phyloP scores from a whole-genome alignment of 2,797 vertebrate species.

The Luscinia luscinia region DNA sequence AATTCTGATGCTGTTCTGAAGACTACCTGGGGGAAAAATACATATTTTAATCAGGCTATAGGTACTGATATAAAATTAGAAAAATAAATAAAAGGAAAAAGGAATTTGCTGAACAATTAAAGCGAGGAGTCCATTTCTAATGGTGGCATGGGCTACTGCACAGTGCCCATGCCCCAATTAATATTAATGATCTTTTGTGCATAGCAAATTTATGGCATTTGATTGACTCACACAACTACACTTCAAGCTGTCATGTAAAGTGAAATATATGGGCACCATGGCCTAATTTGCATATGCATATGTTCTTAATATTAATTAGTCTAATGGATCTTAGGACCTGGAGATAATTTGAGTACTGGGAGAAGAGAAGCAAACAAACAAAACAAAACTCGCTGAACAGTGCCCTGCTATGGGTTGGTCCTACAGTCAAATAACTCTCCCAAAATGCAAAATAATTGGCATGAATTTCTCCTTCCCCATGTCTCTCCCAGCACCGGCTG shows the following conservation, averaged over 20 bases:
- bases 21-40: slow-evolving; percentile 67
- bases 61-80: slow-evolving; percentile 45
- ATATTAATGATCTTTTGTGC: slow-evolving; percentile 80
- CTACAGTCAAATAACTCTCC: slow-evolving; percentile 62
- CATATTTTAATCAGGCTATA: slow-evolving; percentile 75
- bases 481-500: background rate
- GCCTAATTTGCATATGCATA: slow-evolving; percentile 79
- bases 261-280: slow-evolving; percentile 74
- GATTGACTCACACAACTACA: slow-evolving; percentile 80
- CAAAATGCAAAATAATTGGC: slow-evolving; percentile 26
- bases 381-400: slow-evolving; percentile 31
- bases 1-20: slow-evolving; percentile 72
- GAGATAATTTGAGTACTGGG: slow-evolving; percentile 68
- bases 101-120: slow-evolving; percentile 68
- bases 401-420: slow-evolving; percentile 13
- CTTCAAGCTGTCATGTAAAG: slow-evolving; percentile 78
- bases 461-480: slow-evolving; percentile 4
- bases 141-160: slow-evolving; percentile 76
- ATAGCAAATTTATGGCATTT: slow-evolving; percentile 79
- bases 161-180: slow-evolving; percentile 78
- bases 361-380: slow-evolving; percentile 59
- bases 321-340: slow-evolving; percentile 73
- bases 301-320: slow-evolving; percentile 82
- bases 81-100: background rate
- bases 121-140: slow-evolving; percentile 72